A percentile compares a stretch with the other conserved stretches of the same genome.
phyloP scores from a whole-genome alignment of 30 jellyfish, hydroid and myxozoan species.

The Cassiopea xamachana region DNA sequence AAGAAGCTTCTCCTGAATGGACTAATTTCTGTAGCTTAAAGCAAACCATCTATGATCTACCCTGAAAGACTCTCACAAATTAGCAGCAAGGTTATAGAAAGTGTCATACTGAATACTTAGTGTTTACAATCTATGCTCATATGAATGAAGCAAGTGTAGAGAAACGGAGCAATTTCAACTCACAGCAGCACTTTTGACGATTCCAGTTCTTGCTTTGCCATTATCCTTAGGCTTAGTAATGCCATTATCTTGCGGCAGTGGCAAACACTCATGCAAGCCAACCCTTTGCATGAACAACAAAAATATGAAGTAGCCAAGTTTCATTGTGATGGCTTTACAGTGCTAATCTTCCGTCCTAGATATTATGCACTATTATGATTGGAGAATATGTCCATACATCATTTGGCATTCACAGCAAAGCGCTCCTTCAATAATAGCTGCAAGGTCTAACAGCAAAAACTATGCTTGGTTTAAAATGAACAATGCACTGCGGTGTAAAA shows the following conservation, averaged over 20 bases:
- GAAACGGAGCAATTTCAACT: not conserved
- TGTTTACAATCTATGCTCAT: too few relatives aligned
- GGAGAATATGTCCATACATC: not conserved
- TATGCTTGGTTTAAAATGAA: not conserved
- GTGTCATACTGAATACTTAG: too few relatives aligned
- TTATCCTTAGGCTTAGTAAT: not conserved
- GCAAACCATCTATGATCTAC: too few relatives aligned
- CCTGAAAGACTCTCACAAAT: too few relatives aligned
- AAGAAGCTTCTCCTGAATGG: too few relatives aligned
- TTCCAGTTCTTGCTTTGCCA: not conserved
- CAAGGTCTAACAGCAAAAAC: not conserved
- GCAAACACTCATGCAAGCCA: not conserved
- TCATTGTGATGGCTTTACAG: too few relatives aligned
- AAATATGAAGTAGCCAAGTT: not conserved
- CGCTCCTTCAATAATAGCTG: not conserved
- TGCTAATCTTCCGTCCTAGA: too few relatives aligned
- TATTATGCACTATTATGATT: too few relatives aligned
- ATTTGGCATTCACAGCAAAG: not conserved
- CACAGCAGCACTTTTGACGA: constrained; percentile 17
- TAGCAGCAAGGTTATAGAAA: too few relatives aligned
- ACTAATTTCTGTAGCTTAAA: too few relatives aligned
- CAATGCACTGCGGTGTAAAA: not conserved
- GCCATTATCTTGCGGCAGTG: not conserved
- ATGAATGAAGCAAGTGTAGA: not conserved
- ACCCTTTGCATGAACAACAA: not conserved